Base-by-base conservation (phyloP, 2,888 invertebrate genomes). In the Brachypalpus laphriformis region DNA sequence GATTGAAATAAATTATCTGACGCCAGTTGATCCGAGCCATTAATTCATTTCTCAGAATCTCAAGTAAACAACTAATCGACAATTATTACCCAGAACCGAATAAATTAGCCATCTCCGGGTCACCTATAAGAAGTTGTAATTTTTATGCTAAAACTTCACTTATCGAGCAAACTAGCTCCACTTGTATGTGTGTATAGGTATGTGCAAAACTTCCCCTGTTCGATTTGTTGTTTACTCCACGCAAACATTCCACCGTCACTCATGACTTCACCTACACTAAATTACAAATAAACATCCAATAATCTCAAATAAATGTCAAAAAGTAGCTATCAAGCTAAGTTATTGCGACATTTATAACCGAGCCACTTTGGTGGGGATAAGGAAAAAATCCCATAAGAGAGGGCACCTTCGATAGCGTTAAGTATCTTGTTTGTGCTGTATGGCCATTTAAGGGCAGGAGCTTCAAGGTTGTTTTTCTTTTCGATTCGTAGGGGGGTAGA, bases 251-350 rank as follows among this genome's bases (percentile, higher is more conserved):
- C 34, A 56, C 63, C 83, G 80, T 83, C 74, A 83, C 68, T 83
- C 83, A 83, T 83, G 83, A 83, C 83, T 80, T 83, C 83, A 83
- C 83, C 83, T 83, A n/a, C 74, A 83, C 83, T 83, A 80, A 83
- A 75, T 83, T 83, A 80, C 83, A 70, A 80, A 83, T 83, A 83
- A 83, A 83, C 83, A 83, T 83, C 83, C 85, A 81, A 85, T 85
- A 85, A 85, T 85, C 85, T 76, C 81, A 81, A 85, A 85, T 85
- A 85, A 85, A 85, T 81, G 85, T 85, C 85, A 85, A 80, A 85
- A 80, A 85, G 81, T 81, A 80, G 81, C 80, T 71, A 85, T 85
- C 81, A 80, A 85, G 14, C 51, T 76, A 81, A 85, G 66, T 85
- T 81, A 85, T 81, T 75, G 85, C 76, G 81, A 81, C 85, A 85